Base-by-base conservation (phyloP, 2,113 vertebrate genomes). In the Fregata magnificens region DNA sequence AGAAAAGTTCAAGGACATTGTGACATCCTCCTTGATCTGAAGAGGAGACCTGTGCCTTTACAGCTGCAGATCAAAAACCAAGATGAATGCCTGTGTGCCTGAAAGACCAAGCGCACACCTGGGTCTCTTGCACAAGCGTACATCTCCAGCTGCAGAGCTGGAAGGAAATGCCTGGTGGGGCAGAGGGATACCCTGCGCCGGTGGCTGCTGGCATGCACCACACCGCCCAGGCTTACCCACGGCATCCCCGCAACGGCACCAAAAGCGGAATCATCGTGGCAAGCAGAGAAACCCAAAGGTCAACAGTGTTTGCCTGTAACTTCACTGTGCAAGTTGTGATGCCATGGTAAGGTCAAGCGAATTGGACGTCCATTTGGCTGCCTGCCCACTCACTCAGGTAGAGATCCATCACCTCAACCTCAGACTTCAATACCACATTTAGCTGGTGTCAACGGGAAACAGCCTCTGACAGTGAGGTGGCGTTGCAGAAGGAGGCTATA, bases 381-480 rank as follows among this genome's bases (percentile, higher is more conserved):
- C 26, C 72, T 94, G 95, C 95, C 96, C 31, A 3, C 72, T 90
- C 72, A 14, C 42, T 78, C 76, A 86, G 83, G 90, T 93, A 70
- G 38, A 86, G 88, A 83, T 53, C 95, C 66, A 80, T 24, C 91
- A 74, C 90, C 82, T 94, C 80, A 86, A 7, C 59, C 90, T 93
- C 86, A 90, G 28, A 78, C 67, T 94, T 71, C 56, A 82, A 11
- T 45, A 34, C 86, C 44, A 32, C 61, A 89, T 95, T 94, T 95
- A 94, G 94, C 86, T 81, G 61, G 44, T 78, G 92, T 95, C 91
- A 95, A 93, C 91, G 92, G 96, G 92, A 97, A 97, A 69, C 59
- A 81, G 88, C 44, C 82, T 86, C 72, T 92, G 86, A 71, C 24
- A 16, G 53, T 66, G 92, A 94, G 82, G 90, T 88, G 90, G 87